Evolutionary conservation across 2,888 invertebrate genomes (phyloP).

Genomic region (Octonoba sinensis): DNA sequence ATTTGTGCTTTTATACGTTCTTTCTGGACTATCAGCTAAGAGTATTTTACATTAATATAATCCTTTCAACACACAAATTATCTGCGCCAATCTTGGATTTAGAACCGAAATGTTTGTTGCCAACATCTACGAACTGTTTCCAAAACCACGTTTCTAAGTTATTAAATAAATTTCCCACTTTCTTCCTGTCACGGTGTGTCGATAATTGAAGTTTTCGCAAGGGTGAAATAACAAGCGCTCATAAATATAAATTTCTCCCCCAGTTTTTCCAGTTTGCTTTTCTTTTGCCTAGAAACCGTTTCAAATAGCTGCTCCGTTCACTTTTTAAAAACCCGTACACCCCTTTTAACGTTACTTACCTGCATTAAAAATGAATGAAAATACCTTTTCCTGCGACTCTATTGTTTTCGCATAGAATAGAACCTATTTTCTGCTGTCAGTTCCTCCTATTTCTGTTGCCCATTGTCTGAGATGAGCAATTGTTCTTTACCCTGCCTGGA

Average conservation of each 20-base stretch:
- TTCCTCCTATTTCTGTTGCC: constrained; percentile 29
- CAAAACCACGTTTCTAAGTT: too few relatives aligned
- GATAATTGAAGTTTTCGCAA: constrained; percentile 41
- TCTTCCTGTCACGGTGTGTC: too few relatives aligned
- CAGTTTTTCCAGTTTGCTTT: background rate
- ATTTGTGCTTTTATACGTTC: too few relatives aligned
- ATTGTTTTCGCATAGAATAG: constrained; percentile 34
- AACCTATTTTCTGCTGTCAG: constrained; percentile 45
- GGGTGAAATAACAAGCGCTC: constrained; percentile 23
- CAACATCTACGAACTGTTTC: too few relatives aligned
- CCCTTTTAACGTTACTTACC: constrained; percentile 41
- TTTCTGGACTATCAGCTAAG: too few relatives aligned
- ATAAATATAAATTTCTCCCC: constrained; percentile 37
- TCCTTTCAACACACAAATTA: too few relatives aligned
- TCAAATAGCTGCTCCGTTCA: constrained; percentile 15
- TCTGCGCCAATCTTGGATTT: too few relatives aligned
- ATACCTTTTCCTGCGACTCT: background rate
- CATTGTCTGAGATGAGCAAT: constrained; percentile 36
- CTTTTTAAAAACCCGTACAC: constrained; percentile 22
- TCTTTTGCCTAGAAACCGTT: constrained; percentile 10
- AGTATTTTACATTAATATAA: too few relatives aligned
- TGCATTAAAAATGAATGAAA: constrained; percentile 50
- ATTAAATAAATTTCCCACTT: too few relatives aligned
- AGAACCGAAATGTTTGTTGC: too few relatives aligned
- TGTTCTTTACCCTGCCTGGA: constrained; percentile 20